Conservation (phyloP, 1,140 invertebrate genomes). For the Drosophila navojoa region DNA sequence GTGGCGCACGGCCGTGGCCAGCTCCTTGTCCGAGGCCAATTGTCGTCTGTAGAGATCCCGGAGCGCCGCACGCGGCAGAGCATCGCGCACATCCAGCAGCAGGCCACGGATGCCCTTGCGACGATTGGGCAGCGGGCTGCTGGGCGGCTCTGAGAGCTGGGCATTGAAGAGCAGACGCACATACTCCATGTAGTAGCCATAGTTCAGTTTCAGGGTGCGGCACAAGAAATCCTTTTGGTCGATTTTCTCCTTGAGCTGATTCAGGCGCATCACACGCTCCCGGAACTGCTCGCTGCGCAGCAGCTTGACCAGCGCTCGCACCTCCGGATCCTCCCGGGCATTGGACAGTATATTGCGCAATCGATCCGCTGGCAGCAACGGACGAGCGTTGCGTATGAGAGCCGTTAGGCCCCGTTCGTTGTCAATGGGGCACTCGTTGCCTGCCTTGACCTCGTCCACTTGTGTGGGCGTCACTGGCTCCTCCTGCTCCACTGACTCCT, state of each 20-base stretch:
- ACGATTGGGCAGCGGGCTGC: constrained; percentile 49
- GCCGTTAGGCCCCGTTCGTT: constrained; percentile 43
- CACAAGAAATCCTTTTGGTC: constrained; percentile 49
- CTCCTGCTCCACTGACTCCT: not conserved
- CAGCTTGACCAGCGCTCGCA: constrained; percentile 29
- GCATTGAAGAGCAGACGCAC: constrained; percentile 46
- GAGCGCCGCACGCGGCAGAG: constrained; percentile 43
- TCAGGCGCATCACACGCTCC: constrained; percentile 26
- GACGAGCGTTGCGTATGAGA: constrained; percentile 54
- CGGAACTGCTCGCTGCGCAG: constrained; percentile 46
- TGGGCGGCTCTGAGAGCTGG: constrained; percentile 24
- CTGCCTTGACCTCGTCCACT: not conserved
- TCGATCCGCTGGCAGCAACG: constrained; percentile 37
- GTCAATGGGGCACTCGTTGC: constrained; percentile 34
- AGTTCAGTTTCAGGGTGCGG: constrained; percentile 47
- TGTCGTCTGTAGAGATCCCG: constrained; percentile 50
- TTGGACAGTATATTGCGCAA: constrained; percentile 60
- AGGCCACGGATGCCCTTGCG: constrained; percentile 56
- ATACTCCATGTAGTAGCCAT: constrained; percentile 49
- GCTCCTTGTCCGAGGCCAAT: constrained; percentile 39
- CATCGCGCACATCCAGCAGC: constrained; percentile 53
- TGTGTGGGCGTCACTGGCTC: not conserved
- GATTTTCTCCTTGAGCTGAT: constrained; percentile 42
- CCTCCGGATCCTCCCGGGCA: constrained; percentile 52
- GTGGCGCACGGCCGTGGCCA: constrained; percentile 44